Evolutionary conservation across 1,140 invertebrate species (phyloP).

Genomic region (Zophobas morio): DNA sequence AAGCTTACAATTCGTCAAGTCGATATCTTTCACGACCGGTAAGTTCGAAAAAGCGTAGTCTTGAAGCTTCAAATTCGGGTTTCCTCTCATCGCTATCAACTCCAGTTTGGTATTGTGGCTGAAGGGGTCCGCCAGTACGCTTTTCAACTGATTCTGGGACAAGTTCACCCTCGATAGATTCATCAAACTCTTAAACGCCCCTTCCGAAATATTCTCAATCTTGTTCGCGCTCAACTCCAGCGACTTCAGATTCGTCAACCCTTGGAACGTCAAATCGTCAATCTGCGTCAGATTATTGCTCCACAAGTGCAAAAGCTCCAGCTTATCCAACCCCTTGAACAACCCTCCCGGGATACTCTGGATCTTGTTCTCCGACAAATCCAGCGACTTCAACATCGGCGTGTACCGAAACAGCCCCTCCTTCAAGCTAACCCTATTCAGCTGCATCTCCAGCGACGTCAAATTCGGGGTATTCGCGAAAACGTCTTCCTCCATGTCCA

Average conservation of each 20-base stretch:
- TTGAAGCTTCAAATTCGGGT: neutral
- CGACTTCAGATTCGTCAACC: neutral
- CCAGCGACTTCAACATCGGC: neutral
- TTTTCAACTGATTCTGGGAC: neutral
- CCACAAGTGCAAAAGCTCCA: neutral
- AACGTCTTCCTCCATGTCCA: conserved; percentile 3
- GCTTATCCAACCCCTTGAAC: neutral
- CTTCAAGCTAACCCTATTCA: neutral
- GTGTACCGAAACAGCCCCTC: neutral
- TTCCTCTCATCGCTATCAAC: neutral
- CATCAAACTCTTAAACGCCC: conserved; percentile 3
- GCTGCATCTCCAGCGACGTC: neutral
- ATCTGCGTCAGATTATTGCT: neutral
- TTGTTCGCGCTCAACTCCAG: conserved; percentile 14
- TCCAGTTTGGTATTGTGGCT: neutral
- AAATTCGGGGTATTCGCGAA: conserved; percentile 8
- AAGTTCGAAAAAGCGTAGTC: neutral
- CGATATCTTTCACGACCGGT: neutral
- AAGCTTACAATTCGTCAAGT: conserved; percentile 1
- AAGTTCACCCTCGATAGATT: neutral
- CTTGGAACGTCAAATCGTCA: neutral
- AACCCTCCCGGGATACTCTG: neutral
- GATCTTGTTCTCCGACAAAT: conserved; percentile 10
- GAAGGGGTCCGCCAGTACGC: neutral
- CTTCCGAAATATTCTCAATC: neutral